Percentiles rank a stretch among this genome's conserved stretches.
phyloP scores from a whole-genome alignment of 2,888 invertebrate species.

The Acrocyrtus sp. region DNA sequence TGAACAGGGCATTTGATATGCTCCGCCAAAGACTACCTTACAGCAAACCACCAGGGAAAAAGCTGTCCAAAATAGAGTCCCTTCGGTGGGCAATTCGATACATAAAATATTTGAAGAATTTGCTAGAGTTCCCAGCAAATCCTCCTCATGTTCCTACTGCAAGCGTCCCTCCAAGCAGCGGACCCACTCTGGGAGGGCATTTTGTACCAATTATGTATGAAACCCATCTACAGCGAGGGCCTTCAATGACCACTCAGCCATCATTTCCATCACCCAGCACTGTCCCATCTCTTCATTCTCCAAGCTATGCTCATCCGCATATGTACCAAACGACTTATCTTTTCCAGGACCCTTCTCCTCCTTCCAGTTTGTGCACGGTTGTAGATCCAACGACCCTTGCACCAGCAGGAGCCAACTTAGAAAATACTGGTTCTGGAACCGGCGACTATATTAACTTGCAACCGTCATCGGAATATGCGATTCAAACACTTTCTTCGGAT shows the following conservation, averaged over 20 bases:
- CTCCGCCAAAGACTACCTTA: slow-evolving; percentile 39
- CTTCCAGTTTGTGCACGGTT: neutral
- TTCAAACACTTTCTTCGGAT: slow-evolving; percentile 22
- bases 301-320: slow-evolving; percentile 12
- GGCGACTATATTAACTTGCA: slow-evolving; percentile 30
- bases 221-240: slow-evolving; percentile 2
- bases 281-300: slow-evolving; percentile 1
- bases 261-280: slow-evolving; percentile 13
- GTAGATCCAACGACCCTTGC: neutral
- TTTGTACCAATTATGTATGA: slow-evolving; percentile 26
- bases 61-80: slow-evolving; percentile 86
- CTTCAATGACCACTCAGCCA: slow-evolving; percentile 13
- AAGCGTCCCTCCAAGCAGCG: neutral
- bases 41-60: slow-evolving; percentile 81
- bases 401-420: neutral
- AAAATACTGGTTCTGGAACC: neutral
- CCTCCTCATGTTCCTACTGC: neutral
- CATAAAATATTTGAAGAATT: slow-evolving; percentile 77
- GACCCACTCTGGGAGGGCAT: neutral
- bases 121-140: slow-evolving; percentile 65
- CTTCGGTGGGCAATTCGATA: slow-evolving; percentile 81
- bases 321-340: slow-evolving; percentile 29
- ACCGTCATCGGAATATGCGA: slow-evolving; percentile 19
- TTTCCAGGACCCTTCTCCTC: neutral
- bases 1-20: slow-evolving; percentile 83